Evolutionary conservation across 2,797 vertebrate species (phyloP), one percentile per base, ranked within the genome.

Genomic region (Micrastur ruficollis): DNA sequence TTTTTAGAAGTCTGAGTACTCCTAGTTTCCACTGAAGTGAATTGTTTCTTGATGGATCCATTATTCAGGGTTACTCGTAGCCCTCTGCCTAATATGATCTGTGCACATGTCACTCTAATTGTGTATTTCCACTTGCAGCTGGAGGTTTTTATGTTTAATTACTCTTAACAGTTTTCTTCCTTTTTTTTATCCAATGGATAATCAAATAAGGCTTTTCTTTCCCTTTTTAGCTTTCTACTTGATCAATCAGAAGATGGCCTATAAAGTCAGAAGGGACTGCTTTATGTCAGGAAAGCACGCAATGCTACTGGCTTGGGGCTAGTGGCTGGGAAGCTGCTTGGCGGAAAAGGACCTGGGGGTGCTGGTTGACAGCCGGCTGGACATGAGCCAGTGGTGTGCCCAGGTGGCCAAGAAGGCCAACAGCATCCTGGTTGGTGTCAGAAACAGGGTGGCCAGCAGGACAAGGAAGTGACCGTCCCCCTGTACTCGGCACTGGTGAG

Each of bases 1-100:
- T 92, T 89, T 81, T 91, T 65, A 78, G 84, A 96, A 91, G 74
- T 79, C 52, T 74, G 65, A 97, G 62, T 72, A 52, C 46, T 91
- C 72, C 44, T 68, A 21, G 55, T 70, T 94, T 80, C 71, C 38
- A 22, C n/a, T 63, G 80, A 81, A 92, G 67, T 58, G 86, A 95
- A 49, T 3, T 90, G 91, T 89, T 93, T 84, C 89, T 86, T 87
- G 88, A 53, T 50, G 71, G 90, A 82, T 75, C 90, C 44, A 15
- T 71, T 78, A 67, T 47, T 82, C 36, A 87, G 72, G 58, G 52
- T 61, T 58, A 32, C 82, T 83, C 5, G 2, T 44, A 86, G 62
- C 10, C 62, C 38, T 55, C 81, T 65, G n/a, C 38, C 59, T n/a
- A 47, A 59, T 8, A 27, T 14, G 86, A 44, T 52, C 66, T 55